Evolutionary conservation across 1,140 invertebrate genomes (phyloP).

Genomic region (Phthorimaea operculella): DNA sequence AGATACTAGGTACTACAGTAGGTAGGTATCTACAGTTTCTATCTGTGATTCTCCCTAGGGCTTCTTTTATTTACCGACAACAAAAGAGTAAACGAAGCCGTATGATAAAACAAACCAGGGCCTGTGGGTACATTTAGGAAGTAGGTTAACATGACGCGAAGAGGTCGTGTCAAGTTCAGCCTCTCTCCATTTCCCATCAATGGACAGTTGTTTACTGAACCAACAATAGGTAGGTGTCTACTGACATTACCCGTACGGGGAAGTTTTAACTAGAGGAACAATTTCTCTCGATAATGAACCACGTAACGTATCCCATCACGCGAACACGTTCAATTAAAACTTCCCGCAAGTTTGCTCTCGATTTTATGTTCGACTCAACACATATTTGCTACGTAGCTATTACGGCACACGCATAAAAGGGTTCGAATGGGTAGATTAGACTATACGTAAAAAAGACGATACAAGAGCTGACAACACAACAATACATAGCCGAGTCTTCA

Average conservation of each 20-base stretch:
- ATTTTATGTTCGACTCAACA: background rate
- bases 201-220: slow-evolving; percentile 28
- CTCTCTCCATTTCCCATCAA: slow-evolving; percentile 20
- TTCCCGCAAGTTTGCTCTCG: slow-evolving; percentile 4
- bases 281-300: background rate
- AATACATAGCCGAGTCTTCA: background rate
- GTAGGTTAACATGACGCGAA: slow-evolving; percentile 25
- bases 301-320: background rate
- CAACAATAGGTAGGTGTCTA: slow-evolving; percentile 11
- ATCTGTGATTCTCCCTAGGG: too few relatives aligned
- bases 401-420: background rate
- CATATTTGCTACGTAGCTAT: background rate
- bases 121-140: background rate
- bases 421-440: background rate
- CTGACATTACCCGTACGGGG: background rate
- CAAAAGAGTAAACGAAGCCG: too few relatives aligned
- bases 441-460: too few relatives aligned
- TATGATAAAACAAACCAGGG: too few relatives aligned
- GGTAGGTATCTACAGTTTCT: too few relatives aligned
- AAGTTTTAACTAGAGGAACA: background rate
- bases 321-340: slow-evolving; percentile 3
- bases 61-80: too few relatives aligned
- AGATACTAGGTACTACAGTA: too few relatives aligned
- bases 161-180: slow-evolving; percentile 40
- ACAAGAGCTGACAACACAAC: too few relatives aligned